These are phyloP conservation scores for Nannospalax galili DNA, from an alignment of 2,113 vertebrate species.

Conservation along the genomic window DNA sequence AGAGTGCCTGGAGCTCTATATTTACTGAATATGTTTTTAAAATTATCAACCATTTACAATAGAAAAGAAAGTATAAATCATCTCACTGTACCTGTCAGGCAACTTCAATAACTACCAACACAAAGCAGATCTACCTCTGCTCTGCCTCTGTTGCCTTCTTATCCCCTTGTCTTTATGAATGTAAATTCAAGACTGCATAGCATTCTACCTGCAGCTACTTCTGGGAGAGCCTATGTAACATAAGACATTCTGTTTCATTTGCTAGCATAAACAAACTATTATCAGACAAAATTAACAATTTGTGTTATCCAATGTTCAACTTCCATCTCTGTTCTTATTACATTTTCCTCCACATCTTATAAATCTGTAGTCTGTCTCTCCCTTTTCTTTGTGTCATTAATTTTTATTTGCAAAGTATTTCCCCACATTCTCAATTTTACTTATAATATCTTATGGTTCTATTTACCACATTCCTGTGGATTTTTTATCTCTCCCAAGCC, in stretches of 20 bases:
- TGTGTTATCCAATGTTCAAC: not conserved
- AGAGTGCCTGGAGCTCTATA: not conserved
- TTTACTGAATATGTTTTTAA: not conserved
- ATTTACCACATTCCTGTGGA: not conserved
- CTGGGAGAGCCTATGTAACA: not conserved
- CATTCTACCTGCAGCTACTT: not conserved
- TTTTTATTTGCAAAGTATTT: not conserved
- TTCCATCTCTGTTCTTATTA: not conserved
- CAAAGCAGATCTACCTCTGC: not conserved
- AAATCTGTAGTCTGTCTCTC: not conserved
- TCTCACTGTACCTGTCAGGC: not conserved
- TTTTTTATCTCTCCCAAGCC: not conserved
- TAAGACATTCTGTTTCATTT: not conserved
- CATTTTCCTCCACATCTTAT: not conserved
- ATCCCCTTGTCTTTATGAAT: not conserved
- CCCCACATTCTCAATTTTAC: not conserved
- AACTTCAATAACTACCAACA: not conserved
- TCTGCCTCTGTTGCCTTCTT: not conserved
- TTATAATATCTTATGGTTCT: not conserved
- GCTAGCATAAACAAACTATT: no score
- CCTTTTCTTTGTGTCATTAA: not conserved
- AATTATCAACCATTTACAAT: constrained; percentile 17
- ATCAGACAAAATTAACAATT: not conserved
- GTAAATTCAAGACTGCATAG: not conserved
- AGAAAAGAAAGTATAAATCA: constrained; percentile 22